Conservation (phyloP, 2,888 invertebrate species). For the Iselma pallidipennis region DNA sequence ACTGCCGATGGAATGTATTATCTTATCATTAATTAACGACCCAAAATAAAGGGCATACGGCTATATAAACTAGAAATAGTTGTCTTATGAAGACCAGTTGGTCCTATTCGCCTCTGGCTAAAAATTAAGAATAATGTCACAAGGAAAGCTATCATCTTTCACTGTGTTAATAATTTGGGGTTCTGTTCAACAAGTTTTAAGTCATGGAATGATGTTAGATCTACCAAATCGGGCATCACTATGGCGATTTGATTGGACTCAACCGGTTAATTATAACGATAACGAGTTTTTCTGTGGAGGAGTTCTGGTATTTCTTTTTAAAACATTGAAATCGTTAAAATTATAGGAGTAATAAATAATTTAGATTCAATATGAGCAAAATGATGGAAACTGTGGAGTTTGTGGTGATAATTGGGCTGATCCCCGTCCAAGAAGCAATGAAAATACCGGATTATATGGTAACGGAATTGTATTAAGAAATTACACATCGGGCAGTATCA, state of each 20-base stretch:
- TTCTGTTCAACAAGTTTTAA: conserved; percentile 27
- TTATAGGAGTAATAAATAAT: neutral
- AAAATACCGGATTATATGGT: conserved; percentile 59
- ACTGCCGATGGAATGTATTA: neutral
- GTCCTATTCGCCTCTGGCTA: no score
- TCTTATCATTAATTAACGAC: neutral
- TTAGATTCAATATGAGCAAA: conserved; percentile 54
- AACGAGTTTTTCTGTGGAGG: conserved; percentile 59
- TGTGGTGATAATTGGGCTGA: conserved; percentile 60
- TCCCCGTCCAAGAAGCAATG: conserved; percentile 58
- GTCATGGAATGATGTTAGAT: conserved; percentile 59
- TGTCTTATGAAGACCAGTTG: neutral
- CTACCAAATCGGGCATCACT: conserved; percentile 58
- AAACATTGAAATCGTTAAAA: no score
- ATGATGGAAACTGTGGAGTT: conserved; percentile 59
- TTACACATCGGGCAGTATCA: conserved; percentile 45
- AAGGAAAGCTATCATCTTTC: neutral
- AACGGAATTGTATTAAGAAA: conserved; percentile 56
- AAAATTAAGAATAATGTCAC: no score
- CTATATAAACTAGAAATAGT: neutral
- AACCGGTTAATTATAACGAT: conserved; percentile 58
- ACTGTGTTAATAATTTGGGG: neutral
- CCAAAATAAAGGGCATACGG: no score
- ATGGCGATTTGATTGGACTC: conserved; percentile 55
- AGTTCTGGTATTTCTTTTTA: conserved; percentile 46